phyloP scores from a whole-genome alignment of 2,113 vertebrate genomes.

The Spea multiplicata region DNA sequence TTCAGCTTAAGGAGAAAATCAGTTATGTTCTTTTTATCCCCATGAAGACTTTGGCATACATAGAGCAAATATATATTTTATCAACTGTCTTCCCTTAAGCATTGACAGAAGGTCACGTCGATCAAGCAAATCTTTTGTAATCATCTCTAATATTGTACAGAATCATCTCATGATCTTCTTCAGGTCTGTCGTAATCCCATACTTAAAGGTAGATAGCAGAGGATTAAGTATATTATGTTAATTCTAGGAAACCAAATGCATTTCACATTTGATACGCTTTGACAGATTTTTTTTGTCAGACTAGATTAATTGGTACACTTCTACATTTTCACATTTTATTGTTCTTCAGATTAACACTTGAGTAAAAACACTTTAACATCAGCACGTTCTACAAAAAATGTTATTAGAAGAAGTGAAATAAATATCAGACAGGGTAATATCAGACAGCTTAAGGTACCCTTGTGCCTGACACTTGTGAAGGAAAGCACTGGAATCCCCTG shows the following conservation, averaged over 20 bases:
- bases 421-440: no score
- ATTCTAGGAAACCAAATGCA: not conserved
- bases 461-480: no score
- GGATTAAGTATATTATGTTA: not conserved
- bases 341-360: no score
- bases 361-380: no score
- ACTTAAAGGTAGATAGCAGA: not conserved
- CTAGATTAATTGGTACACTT: no score
- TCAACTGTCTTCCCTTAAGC: constrained; percentile 8
- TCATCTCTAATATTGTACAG: not conserved
- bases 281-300: not conserved
- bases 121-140: constrained; percentile 8
- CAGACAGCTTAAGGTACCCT: no score
- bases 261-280: not conserved
- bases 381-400: no score
- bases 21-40: constrained; percentile 27
- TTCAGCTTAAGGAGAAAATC: not conserved
- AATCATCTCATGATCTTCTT: not conserved
- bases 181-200: not conserved
- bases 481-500: no score
- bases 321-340: no score
- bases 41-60: constrained; percentile 24
- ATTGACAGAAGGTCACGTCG: constrained; percentile 25
- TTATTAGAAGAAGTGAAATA: no score
- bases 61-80: constrained; percentile 22